Conservation (phyloP, 2,113 vertebrate genomes). For the Epinephelus cyanopodus region DNA sequence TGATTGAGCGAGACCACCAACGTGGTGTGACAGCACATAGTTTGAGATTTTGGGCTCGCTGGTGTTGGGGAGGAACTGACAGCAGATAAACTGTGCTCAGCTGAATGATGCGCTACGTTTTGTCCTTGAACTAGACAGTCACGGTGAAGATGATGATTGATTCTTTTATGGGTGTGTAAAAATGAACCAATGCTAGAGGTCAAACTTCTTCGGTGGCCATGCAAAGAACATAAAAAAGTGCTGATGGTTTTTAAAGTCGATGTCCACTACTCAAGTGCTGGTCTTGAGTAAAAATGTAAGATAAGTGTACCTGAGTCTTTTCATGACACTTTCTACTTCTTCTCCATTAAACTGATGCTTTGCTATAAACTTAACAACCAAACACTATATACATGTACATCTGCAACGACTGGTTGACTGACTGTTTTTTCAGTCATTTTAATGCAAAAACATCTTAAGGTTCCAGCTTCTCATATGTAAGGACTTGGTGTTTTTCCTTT, state of each 20-base stretch:
- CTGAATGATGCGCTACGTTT: not conserved
- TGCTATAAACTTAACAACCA: not conserved
- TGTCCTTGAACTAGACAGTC: constrained; percentile 5
- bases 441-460: no score
- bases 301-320: not conserved
- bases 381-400: not conserved
- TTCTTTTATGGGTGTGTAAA: constrained; percentile 12
- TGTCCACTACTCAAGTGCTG: not conserved
- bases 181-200: not conserved
- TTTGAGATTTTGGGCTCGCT: constrained; percentile 2
- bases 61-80: constrained; percentile 2
- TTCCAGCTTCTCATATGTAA: no score
- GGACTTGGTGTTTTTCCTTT: no score
- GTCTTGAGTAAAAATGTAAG: not conserved
- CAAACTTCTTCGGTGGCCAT: not conserved
- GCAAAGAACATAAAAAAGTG: not conserved
- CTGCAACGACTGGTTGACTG: no score
- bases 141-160: constrained; percentile 20
- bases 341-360: not conserved
- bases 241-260: not conserved
- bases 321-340: not conserved
- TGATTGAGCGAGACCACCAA: constrained; percentile 11
- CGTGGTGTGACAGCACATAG: not conserved
- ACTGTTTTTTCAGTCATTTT: no score
- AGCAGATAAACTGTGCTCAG: not conserved